Evolutionary conservation across 2,113 vertebrate species (phyloP), one percentile per base, ranked within the genome.

Genomic region (Struthidea cinerea): DNA sequence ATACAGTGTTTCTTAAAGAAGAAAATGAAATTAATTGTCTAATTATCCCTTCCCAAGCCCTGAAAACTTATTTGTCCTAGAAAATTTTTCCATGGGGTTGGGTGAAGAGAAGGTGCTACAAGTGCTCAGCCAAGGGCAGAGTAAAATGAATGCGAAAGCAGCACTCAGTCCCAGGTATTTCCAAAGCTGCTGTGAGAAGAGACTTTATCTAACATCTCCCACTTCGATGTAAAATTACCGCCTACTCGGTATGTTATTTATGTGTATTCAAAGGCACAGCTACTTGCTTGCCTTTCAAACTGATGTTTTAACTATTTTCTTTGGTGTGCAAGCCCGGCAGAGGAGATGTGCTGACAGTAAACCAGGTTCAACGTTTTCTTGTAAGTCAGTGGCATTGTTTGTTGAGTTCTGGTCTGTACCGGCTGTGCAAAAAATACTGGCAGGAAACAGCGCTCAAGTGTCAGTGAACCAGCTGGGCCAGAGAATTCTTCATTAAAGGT

Each of bases 151-250:
- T 14, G 11, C 27, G 30, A 69, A 71, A 67, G 30, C 52, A 93
- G 35, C 21, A 21, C 28, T 84, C 39, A 49, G 59, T 63, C 27
- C 35, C 35, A 77, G 68, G 71, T 87, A 74, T 64, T 70, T 88
- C 63, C 84, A 63, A 83, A 88, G 21, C 52, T 88, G 33, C 28
- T 50, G n/a, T 47, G 65, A 88, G 80, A 85, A 76, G 52, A 84
- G 27, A 67, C 44, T 90, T 90, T 37, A 82, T 77, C 90, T 85
- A 92, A 75, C 64, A 67, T 92, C 83, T 92, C 83, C 94, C 89
- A 90, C 64, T 88, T 39, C 0, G 1, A 30, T 71, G 42, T 81
- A 71, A 78, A 96, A 94, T 86, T 80, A 13, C 71, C 8, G 0
- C 92, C 92, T 80, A 90, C 92, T 88, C 3, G 0, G 9, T 11